A percentile compares a stretch with the other conserved stretches of the same genome.
These are phyloP conservation scores for Semnopithecus entellus DNA, from an alignment of 2,113 vertebrate genomes.

Conservation along the genomic window DNA sequence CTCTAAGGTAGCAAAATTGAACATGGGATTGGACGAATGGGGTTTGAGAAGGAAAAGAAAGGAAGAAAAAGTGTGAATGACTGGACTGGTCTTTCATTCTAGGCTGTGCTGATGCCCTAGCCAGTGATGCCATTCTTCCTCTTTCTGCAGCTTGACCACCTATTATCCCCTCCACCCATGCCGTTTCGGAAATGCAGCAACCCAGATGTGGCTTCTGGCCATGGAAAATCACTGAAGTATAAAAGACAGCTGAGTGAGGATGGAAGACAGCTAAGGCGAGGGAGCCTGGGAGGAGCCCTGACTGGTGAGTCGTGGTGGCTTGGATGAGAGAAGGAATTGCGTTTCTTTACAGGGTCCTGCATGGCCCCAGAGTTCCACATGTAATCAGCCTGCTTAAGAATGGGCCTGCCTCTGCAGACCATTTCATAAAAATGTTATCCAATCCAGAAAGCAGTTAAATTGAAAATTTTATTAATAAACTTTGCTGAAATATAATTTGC, in stretches of 20 bases:
- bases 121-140: slow-evolving; percentile 22
- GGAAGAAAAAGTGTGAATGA: not conserved
- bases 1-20: not conserved
- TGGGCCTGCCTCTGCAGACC: not conserved
- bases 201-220: slow-evolving; percentile 87
- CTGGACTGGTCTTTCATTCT: not conserved
- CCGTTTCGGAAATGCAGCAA: slow-evolving; percentile 92
- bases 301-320: slow-evolving; percentile 83
- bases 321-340: fast-evolving
- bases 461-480: not conserved
- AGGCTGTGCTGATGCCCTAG: not conserved
- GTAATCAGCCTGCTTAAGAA: not conserved
- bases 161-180: slow-evolving; percentile 89
- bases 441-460: not conserved
- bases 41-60: not conserved
- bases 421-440: not conserved
- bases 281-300: slow-evolving; percentile 95
- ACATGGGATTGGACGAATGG: not conserved
- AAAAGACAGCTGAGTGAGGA: slow-evolving; percentile 93
- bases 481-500: not conserved
- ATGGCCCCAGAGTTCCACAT: fast-evolving
- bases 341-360: not conserved
- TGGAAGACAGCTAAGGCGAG: slow-evolving; percentile 89
- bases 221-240: slow-evolving; percentile 87
- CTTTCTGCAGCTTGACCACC: slow-evolving; percentile 91